Evolutionary conservation across 2,113 vertebrate species (phyloP).

Genomic region (Pica pica): DNA sequence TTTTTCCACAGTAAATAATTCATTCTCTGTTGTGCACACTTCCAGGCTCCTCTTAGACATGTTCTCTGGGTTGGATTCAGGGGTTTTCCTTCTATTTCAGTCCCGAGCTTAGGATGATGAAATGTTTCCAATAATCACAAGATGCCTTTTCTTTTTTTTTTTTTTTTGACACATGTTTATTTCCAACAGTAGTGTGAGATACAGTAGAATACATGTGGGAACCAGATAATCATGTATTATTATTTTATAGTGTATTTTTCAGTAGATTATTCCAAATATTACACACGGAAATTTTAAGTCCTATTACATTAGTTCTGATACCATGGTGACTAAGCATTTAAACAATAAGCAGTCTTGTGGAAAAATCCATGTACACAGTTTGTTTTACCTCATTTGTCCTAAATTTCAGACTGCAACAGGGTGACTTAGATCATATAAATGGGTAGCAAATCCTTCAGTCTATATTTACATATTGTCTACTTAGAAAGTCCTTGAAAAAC

Average conservation of each 20-base stretch:
- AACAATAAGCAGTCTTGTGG: slow-evolving; percentile 44
- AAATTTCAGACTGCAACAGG: slow-evolving; percentile 32
- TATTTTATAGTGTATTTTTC: slow-evolving; percentile 23
- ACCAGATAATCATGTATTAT: background rate
- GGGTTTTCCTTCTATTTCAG: background rate
- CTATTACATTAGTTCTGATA: slow-evolving; percentile 50
- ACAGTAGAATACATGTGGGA: slow-evolving; percentile 26
- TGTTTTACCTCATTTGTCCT: slow-evolving; percentile 45
- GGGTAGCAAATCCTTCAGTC: slow-evolving; percentile 22
- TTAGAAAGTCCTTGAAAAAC: slow-evolving; percentile 47
- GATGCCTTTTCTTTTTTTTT: background rate
- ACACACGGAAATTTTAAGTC: slow-evolving; percentile 34
- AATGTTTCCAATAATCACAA: background rate
- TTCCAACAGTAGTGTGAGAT: slow-evolving; percentile 55
- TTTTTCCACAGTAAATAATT: background rate
- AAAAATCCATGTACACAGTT: slow-evolving; percentile 37
- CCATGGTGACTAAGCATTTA: slow-evolving; percentile 36
- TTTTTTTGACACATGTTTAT: slow-evolving; percentile 59
- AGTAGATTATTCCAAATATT: slow-evolving; percentile 64
- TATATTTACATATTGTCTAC: background rate
- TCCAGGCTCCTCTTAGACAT: background rate
- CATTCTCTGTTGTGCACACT: background rate
- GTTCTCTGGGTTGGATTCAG: background rate
- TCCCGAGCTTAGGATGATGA: background rate
- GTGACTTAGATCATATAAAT: slow-evolving; percentile 18